Evolutionary conservation across 2,113 vertebrate species (phyloP).

Genomic region (Periophthalmodon schlosseri): DNA sequence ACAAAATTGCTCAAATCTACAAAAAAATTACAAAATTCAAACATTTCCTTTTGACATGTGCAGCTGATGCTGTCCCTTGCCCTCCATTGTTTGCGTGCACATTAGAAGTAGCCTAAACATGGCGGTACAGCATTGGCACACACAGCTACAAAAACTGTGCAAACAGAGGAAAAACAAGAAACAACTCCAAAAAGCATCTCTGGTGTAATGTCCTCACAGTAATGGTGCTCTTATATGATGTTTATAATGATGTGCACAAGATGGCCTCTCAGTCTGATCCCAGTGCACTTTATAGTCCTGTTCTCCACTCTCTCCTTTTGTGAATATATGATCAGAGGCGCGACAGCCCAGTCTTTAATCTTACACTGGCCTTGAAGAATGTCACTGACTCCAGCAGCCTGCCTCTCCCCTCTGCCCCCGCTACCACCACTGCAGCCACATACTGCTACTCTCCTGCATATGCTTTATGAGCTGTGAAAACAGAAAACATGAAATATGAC

Average conservation of each 20-base stretch:
- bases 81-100: neutral
- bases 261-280: slow-evolving; percentile 56
- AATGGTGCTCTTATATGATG: slow-evolving; percentile 63
- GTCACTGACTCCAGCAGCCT: slow-evolving; percentile 58
- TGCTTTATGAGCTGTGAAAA: slow-evolving; percentile 14
- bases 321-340: slow-evolving; percentile 75
- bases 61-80: neutral
- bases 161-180: slow-evolving; percentile 42
- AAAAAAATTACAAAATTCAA: neutral
- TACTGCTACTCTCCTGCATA: slow-evolving; percentile 33
- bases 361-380: slow-evolving; percentile 74
- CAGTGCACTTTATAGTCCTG: slow-evolving; percentile 63
- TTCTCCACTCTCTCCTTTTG: slow-evolving; percentile 68
- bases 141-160: slow-evolving; percentile 33
- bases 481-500: slow-evolving; percentile 14
- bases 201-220: slow-evolving; percentile 61
- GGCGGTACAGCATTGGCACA: slow-evolving; percentile 32
- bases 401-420: neutral
- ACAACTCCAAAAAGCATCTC: slow-evolving; percentile 46
- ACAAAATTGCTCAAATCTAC: no score
- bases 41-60: no score
- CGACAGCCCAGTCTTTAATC: slow-evolving; percentile 70
- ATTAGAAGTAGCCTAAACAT: slow-evolving; percentile 5
- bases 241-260: slow-evolving; percentile 63
- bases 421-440: slow-evolving; percentile 48